phyloP scores from a whole-genome alignment of 2,888 invertebrate species.

The Drosophila ustulata region DNA sequence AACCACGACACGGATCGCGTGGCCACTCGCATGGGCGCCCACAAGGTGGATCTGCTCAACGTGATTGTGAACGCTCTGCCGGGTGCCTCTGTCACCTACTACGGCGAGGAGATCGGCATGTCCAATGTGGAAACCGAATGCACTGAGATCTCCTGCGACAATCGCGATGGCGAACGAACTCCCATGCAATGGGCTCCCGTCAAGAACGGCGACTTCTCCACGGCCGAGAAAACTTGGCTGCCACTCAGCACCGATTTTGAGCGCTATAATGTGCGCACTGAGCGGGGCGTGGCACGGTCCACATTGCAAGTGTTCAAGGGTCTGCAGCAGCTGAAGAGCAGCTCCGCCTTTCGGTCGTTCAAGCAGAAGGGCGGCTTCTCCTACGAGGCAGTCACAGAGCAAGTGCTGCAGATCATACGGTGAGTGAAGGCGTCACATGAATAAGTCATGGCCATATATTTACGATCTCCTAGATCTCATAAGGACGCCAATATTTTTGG shows the following conservation, averaged over 20 bases:
- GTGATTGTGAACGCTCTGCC: constrained; percentile 90
- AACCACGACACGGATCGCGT: constrained; percentile 89
- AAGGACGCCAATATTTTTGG: too few species aligned
- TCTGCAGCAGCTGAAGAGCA: constrained; percentile 86
- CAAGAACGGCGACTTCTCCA: constrained; percentile 87
- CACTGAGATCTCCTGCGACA: constrained; percentile 76
- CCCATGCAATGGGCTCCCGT: constrained; percentile 87
- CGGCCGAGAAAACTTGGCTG: constrained; percentile 87
- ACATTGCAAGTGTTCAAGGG: constrained; percentile 87
- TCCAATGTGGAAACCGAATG: constrained; percentile 85
- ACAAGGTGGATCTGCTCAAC: constrained; percentile 89
- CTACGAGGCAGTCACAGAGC: constrained; percentile 75
- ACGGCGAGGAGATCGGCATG: constrained; percentile 92
- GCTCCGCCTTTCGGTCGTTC: constrained; percentile 81
- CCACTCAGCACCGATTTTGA: constrained; percentile 88
- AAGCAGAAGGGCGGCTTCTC: constrained; percentile 72
- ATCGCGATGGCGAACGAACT: constrained; percentile 87
- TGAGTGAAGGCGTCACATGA: constrained; percentile 27
- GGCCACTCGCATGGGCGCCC: constrained; percentile 87
- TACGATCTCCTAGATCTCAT: too few species aligned
- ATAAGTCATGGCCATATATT: too few species aligned
- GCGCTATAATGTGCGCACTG: constrained; percentile 87
- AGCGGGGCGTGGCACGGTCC: constrained; percentile 86
- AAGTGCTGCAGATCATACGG: constrained; percentile 82
- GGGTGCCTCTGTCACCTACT: constrained; percentile 92